A percentile compares a stretch with the other conserved stretches of the same genome.
These are phyloP conservation scores for Drosophila rellima DNA, from an alignment of 2,888 invertebrate genomes.

Conservation along the genomic window DNA sequence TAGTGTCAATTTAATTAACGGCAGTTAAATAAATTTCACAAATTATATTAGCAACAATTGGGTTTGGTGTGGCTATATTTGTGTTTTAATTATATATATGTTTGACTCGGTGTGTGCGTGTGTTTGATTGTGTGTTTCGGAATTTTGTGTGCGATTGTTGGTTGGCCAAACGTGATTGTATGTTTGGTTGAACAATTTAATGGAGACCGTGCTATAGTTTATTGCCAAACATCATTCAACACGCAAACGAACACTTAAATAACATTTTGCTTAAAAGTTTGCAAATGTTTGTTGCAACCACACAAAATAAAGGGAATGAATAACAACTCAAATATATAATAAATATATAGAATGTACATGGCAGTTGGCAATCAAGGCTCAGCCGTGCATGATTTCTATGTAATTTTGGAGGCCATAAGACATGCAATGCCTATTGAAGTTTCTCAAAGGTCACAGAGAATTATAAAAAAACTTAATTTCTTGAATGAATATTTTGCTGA, in stretches of 20 bases:
- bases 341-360: neutral
- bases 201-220: conserved; percentile 54
- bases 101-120: neutral
- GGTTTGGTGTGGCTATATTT: conserved; percentile 38
- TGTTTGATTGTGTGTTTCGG: conserved; percentile 2
- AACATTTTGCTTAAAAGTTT: conserved; percentile 48
- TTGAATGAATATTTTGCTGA: conserved; percentile 4
- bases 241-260: conserved; percentile 73
- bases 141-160: conserved; percentile 23
- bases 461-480: neutral
- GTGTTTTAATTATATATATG: conserved; percentile 54
- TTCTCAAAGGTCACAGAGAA: conserved; percentile 1
- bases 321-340: conserved; percentile 4
- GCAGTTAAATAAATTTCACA: conserved; percentile 24
- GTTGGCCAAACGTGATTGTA: conserved; percentile 47
- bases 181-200: conserved; percentile 67
- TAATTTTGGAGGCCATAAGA: conserved; percentile 18
- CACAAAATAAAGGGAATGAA: neutral
- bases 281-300: conserved; percentile 21
- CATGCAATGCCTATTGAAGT: conserved; percentile 42
- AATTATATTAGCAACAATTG: conserved; percentile 61
- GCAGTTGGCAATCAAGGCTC: conserved; percentile 8
- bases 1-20: conserved; percentile 72
- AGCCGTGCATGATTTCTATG: conserved; percentile 28
- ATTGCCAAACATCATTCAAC: conserved; percentile 48